These are phyloP conservation scores for Cheilosia pagana DNA, from an alignment of 2,888 invertebrate species.

Conservation along the genomic window DNA sequence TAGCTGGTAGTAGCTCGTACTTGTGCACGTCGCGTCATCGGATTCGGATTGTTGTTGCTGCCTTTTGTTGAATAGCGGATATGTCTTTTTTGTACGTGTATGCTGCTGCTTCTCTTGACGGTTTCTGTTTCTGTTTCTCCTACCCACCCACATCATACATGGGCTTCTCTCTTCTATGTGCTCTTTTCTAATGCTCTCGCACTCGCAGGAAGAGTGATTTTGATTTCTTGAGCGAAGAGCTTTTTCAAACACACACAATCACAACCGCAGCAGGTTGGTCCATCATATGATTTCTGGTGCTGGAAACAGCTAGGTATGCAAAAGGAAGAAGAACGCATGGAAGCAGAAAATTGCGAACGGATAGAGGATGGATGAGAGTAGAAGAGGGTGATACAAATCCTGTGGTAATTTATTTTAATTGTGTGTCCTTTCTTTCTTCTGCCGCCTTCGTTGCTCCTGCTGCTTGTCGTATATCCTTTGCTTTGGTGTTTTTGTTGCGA, in stretches of 20 bases:
- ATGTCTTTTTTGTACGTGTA: neutral
- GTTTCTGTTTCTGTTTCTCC: conserved; percentile 1
- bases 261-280: neutral
- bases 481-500: conserved; percentile 62
- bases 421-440: conserved; percentile 73
- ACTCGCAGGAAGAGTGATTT: neutral
- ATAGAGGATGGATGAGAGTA: conserved; percentile 57
- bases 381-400: conserved; percentile 74
- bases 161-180: neutral
- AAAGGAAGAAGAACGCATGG: conserved; percentile 67
- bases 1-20: neutral
- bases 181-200: conserved; percentile 34
- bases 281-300: conserved; percentile 31
- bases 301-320: conserved; percentile 21
- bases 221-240: conserved; percentile 30
- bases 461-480: conserved; percentile 5
- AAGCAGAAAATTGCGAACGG: conserved; percentile 74
- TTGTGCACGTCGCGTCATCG: conserved; percentile 8
- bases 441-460: conserved; percentile 18
- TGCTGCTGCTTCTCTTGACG: conserved; percentile 18
- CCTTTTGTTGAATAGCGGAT: conserved; percentile 3
- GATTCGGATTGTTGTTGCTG: conserved; percentile 60
- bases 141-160: too few species aligned
- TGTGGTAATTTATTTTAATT: conserved; percentile 75
- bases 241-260: neutral